Conservation (phyloP, 2,888 invertebrate genomes). For the Parnassius smintheus region DNA sequence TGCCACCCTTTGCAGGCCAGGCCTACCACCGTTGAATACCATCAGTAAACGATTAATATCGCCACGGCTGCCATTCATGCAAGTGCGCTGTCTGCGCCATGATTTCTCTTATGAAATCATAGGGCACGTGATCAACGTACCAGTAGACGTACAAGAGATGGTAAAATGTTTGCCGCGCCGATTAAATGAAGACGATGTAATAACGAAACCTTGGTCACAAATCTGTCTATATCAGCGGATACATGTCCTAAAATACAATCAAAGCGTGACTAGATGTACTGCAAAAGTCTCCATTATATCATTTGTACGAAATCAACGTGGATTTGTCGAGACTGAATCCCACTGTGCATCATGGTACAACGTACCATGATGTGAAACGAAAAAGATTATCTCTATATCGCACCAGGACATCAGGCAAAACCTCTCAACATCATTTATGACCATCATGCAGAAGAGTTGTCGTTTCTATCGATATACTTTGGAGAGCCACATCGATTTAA, state of each 20-base stretch:
- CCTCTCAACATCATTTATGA: constrained; percentile 50
- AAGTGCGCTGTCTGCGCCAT: constrained; percentile 47
- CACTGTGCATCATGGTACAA: too few relatives aligned
- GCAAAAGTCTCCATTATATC: constrained; percentile 39
- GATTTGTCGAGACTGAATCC: constrained; percentile 34
- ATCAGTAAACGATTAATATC: constrained; percentile 48
- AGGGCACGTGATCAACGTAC: constrained; percentile 32
- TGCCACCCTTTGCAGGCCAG: constrained; percentile 35
- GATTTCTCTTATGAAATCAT: constrained; percentile 46
- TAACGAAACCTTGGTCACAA: too few relatives aligned
- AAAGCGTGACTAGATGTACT: constrained; percentile 37
- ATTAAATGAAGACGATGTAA: too few relatives aligned
- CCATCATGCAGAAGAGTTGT: constrained; percentile 42
- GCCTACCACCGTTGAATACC: constrained; percentile 43
- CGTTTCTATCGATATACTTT: constrained; percentile 42
- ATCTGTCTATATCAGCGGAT: too few relatives aligned
- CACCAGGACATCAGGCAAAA: constrained; percentile 37
- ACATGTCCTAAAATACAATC: too few relatives aligned
- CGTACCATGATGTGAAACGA: background rate
- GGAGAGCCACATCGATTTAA: too few relatives aligned
- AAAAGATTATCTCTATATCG: constrained; percentile 4
- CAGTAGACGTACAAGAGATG: too few relatives aligned
- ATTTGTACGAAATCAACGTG: constrained; percentile 41
- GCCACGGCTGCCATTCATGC: constrained; percentile 48
- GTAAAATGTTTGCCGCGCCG: too few relatives aligned